Base-by-base conservation (phyloP, 2,888 invertebrate species). In the Drosophila austrosaltans region DNA sequence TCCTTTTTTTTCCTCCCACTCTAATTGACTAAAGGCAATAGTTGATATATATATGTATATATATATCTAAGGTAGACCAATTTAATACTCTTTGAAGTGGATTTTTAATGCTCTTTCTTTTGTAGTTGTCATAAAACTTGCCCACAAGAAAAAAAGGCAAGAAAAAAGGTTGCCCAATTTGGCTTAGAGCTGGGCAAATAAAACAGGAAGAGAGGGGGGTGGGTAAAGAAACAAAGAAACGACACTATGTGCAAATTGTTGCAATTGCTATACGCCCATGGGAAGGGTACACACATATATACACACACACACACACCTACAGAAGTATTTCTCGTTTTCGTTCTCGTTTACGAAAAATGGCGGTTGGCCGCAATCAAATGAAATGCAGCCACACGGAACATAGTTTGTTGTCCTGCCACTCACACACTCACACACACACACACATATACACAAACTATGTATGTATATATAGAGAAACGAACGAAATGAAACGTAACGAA, bases 361-460 rank as follows among this genome's bases (percentile, higher is more conserved):
- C 71, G 70, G 54, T 59, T 70, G 36, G 63, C 58, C 58, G 63
- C 70, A 70, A 70, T 63, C 71, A 63, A 70, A 70, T 70, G 44
- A 70, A 70, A 63, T 70, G 71, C 71, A 70, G 44, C 70, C 71
- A 54, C 53, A 53, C 71, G 53, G 36, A 63, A 39, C 53, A 8
- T 7, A 53, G 62, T 36, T 58, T 42, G 56, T 68, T 69, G 40
- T 69, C 57, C 62, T 59, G 42, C 42, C 57, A 63, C 57, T 8
- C 4, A 8, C 44, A 30, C 16, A 32, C 16, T 32, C 30, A 32
- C 59, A 16, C 20, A 54, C 48, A 54, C 48, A 66, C 60, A 28
- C 22, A 40, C 0, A 28, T 12, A 28, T 40, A 67, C 7, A 53
- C 28, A 62, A 16, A 53, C 1, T 36, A n/a, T 10, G 32, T 8